Base-by-base conservation (phyloP, 2,113 vertebrate species). In the Sturnus vulgaris region DNA sequence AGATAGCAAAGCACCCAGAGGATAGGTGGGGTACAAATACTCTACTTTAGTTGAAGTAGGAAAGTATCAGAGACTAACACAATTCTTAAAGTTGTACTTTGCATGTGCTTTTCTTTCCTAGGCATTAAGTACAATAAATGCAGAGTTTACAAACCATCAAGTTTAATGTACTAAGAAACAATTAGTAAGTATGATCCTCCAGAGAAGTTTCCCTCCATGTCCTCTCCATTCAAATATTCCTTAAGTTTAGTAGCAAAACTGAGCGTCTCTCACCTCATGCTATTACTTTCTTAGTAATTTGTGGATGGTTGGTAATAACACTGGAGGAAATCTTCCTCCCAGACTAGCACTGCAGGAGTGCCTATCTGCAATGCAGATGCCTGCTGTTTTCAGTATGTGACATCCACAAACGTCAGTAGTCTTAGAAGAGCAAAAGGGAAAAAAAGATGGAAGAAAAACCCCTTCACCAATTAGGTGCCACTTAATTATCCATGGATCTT, bases 301-400 rank as follows among this genome's bases (percentile, higher is more conserved):
- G n/a, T 78, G 80, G 52, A 78, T 90, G 60, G 55, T 56, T 96
- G 68, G 33, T 86, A 97, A 96, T 78, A 91, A 90, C 85, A 92
- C 76, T 81, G 87, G 64, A 91, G 89, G 90, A 96, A 95, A 90
- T 91, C 86, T 83, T 94, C 59, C 69, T 96, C 79, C 86, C 73
- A 89, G 93, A 94, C 86, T 95, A 95, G 77, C 94, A 90, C 91
- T 96, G 94, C 94, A 91, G 92, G 86, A 94, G 61, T 39, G 75
- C 88, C 82, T 96, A 77, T 95, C 95, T 96, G 93, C 94, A 96
- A 94, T 96, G 94, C 94, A 95, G 92, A 93, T 95, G 79, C 91
- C 95, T 92, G 80, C 90, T 90, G 94, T 71, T 95, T 93, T 92
- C 85, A 65, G 52, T 53, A 65, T 9, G 23, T 92, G 77, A 80